These are phyloP conservation scores for Silurus aristotelis DNA, from an alignment of 2,797 vertebrate genomes.

Conservation along the genomic window DNA sequence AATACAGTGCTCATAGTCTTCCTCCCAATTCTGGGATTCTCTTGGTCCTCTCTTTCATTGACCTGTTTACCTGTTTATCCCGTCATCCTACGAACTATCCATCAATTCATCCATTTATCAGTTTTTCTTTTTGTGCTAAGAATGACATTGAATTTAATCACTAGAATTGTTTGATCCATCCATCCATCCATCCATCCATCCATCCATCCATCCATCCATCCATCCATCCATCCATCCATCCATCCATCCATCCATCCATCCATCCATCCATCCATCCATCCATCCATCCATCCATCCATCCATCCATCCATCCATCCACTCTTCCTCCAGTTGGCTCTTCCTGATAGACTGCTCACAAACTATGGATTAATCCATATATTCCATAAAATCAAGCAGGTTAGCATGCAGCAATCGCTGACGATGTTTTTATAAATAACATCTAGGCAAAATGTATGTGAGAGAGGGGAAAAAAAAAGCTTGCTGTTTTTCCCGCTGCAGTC, in stretches of 20 bases:
- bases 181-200: background rate
- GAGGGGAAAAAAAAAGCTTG: background rate
- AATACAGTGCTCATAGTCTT: too few species aligned
- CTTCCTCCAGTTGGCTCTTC: background rate
- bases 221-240: background rate
- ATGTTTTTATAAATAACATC: slow-evolving; percentile 18
- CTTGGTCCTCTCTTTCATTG: too few species aligned
- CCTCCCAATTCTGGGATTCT: too few species aligned
- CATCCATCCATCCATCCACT: background rate
- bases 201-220: background rate
- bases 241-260: background rate
- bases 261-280: background rate
- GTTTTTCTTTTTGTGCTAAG: background rate
- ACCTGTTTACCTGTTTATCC: too few species aligned
- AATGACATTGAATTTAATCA: too few species aligned
- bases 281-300: background rate
- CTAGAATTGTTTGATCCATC: background rate
- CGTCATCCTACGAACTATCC: background rate
- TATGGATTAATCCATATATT: background rate
- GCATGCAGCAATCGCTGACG: too few species aligned
- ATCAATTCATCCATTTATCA: too few species aligned
- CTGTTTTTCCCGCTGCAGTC: slow-evolving; percentile 13
- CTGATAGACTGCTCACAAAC: background rate
- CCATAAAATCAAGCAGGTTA: background rate
- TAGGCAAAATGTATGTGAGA: slow-evolving; percentile 1